Evolutionary conservation across 2,888 invertebrate species (phyloP).

Genomic region (Trissolcus brochymenae): DNA sequence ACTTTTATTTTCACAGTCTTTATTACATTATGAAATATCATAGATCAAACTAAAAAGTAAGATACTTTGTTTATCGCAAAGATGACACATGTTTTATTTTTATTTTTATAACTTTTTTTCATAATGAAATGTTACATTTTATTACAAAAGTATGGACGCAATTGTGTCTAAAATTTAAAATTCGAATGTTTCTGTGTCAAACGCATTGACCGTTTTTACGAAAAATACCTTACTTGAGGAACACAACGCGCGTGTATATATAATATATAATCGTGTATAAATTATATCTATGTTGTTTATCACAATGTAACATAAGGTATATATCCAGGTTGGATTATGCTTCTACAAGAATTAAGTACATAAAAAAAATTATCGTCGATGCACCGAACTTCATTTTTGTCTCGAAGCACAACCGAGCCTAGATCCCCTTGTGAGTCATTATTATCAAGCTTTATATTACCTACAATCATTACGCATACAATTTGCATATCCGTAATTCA

Average conservation of each 20-base stretch:
- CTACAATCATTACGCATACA: conserved; percentile 25
- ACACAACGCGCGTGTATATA: conserved; percentile 55
- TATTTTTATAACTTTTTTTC: conserved; percentile 23
- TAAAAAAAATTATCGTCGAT: conserved; percentile 14
- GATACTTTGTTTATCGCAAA: conserved; percentile 57
- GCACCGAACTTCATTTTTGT: conserved; percentile 1
- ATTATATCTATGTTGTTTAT: conserved; percentile 65
- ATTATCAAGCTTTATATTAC: conserved; percentile 34
- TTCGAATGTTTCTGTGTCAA: conserved; percentile 47
- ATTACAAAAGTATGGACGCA: conserved; percentile 55
- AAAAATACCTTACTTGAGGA: conserved; percentile 59
- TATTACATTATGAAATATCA: conserved; percentile 68
- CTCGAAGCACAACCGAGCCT: conserved; percentile 36
- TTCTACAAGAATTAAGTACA: conserved; percentile 18
- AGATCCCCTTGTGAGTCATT: conserved; percentile 34
- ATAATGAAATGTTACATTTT: conserved; percentile 13
- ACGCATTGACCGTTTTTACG: conserved; percentile 49
- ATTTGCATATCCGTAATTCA: conserved; percentile 10
- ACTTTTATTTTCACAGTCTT: conserved; percentile 71
- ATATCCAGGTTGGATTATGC: conserved; percentile 59
- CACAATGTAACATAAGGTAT: conserved; percentile 71
- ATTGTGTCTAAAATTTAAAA: conserved; percentile 41
- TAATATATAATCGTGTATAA: conserved; percentile 59
- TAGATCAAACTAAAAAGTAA: conserved; percentile 58
- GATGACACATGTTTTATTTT: conserved; percentile 30